These are phyloP conservation scores for Bellardia pandia DNA, from an alignment of 2,888 invertebrate species.

Conservation along the genomic window DNA sequence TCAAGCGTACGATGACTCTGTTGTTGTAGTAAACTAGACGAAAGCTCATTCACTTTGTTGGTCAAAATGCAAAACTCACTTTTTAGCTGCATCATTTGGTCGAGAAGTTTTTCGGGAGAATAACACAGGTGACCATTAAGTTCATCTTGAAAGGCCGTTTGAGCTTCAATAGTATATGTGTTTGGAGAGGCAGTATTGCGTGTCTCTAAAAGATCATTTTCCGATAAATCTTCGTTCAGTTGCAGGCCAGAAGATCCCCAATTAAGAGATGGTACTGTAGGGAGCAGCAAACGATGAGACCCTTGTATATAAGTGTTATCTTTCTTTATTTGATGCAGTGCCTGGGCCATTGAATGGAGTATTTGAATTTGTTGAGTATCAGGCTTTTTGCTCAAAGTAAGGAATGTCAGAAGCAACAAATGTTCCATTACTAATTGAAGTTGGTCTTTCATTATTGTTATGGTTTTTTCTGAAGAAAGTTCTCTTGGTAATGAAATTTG, in stretches of 20 bases:
- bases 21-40: constrained; percentile 77
- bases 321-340: constrained; percentile 74
- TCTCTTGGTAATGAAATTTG: constrained; percentile 44
- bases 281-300: constrained; percentile 48
- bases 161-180: background rate
- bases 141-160: constrained; percentile 50
- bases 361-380: constrained; percentile 72
- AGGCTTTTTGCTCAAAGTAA: constrained; percentile 76
- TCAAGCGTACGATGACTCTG: constrained; percentile 76
- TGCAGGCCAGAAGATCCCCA: constrained; percentile 68
- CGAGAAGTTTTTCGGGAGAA: constrained; percentile 78
- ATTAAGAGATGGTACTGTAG: constrained; percentile 53
- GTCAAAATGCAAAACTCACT: constrained; percentile 78
- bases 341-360: constrained; percentile 74
- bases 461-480: constrained; percentile 62
- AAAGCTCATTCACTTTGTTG: constrained; percentile 80
- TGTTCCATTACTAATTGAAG: constrained; percentile 78
- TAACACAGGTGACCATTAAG: constrained; percentile 78
- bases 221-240: constrained; percentile 30
- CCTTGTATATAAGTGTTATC: constrained; percentile 61
- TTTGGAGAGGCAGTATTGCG: background rate
- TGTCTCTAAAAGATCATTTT: constrained; percentile 47
- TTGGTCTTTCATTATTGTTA: constrained; percentile 75
- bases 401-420: constrained; percentile 76
- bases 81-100: constrained; percentile 79